Evolutionary conservation across 2,797 vertebrate genomes (phyloP).

Genomic region (Aphelocoma californica): DNA sequence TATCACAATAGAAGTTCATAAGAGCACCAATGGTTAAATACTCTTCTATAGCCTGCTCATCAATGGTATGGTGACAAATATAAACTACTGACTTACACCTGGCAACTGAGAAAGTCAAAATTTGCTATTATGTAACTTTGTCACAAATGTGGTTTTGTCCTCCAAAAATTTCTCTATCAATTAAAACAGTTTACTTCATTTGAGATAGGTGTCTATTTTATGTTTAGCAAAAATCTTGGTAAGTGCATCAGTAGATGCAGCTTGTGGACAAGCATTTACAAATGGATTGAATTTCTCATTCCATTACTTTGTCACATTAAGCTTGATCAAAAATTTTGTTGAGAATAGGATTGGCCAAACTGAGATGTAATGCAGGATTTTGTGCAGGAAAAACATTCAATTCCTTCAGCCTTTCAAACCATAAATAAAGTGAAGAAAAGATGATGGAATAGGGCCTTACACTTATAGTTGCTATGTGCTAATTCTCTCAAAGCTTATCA

Average conservation of each 20-base stretch:
- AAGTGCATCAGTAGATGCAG: background rate
- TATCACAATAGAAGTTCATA: background rate
- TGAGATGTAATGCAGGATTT: background rate
- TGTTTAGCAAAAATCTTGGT: background rate
- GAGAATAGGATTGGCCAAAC: background rate
- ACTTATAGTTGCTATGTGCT: background rate
- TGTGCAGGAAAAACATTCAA: background rate
- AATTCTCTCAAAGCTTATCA: background rate
- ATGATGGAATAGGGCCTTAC: background rate
- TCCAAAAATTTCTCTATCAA: background rate
- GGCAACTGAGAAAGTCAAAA: background rate
- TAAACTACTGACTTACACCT: background rate
- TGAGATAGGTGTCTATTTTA: background rate
- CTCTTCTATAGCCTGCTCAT: accelerated
- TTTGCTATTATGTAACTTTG: background rate
- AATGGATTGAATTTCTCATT: background rate
- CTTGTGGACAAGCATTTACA: background rate
- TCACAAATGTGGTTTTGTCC: background rate
- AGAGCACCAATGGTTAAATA: background rate
- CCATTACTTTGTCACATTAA: background rate
- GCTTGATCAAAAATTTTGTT: background rate
- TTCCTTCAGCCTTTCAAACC: background rate
- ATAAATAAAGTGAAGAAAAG: background rate
- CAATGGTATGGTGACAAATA: background rate
- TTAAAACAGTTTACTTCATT: background rate